These are phyloP conservation scores for Listronotus bonariensis DNA, from an alignment of 1,140 invertebrate genomes.

Conservation along the genomic window DNA sequence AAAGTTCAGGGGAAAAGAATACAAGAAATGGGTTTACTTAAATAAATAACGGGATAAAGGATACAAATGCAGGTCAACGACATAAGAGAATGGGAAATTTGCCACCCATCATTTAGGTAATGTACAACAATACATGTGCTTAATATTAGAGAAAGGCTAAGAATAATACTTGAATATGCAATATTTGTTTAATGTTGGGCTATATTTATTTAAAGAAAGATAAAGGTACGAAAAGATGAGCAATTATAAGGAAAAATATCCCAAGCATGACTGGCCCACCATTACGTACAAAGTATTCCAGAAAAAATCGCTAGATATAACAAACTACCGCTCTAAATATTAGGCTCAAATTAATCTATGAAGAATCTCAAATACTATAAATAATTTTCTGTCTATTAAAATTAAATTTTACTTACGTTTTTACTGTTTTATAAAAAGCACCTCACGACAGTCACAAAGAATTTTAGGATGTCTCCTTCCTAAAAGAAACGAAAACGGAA, in stretches of 20 bases:
- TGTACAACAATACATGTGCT: slow-evolving; percentile 1
- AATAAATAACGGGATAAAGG: slow-evolving; percentile 28
- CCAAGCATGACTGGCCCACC: slow-evolving; percentile 25
- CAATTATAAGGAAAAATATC: slow-evolving; percentile 4
- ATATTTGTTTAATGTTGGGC: neutral
- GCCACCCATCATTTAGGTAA: slow-evolving; percentile 13
- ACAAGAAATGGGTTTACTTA: slow-evolving; percentile 11
- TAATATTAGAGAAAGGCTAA: neutral
- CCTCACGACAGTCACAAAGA: slow-evolving; percentile 47
- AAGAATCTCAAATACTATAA: neutral
- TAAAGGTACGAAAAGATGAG: neutral
- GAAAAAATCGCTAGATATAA: neutral
- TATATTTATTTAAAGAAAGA: neutral
- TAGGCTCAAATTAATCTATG: too few relatives aligned
- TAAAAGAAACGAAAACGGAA: slow-evolving; percentile 34
- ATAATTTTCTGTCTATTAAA: neutral
- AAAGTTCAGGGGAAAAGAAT: neutral
- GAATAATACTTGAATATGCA: neutral
- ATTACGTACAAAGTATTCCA: slow-evolving; percentile 17
- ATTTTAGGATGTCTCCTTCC: slow-evolving; percentile 40
- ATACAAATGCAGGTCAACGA: slow-evolving; percentile 31
- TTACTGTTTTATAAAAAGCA: slow-evolving; percentile 52
- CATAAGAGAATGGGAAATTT: slow-evolving; percentile 26
- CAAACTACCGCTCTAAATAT: neutral
- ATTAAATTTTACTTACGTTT: slow-evolving; percentile 45